phyloP scores from a whole-genome alignment of 1,140 invertebrate species.

The Augochlora pura region DNA sequence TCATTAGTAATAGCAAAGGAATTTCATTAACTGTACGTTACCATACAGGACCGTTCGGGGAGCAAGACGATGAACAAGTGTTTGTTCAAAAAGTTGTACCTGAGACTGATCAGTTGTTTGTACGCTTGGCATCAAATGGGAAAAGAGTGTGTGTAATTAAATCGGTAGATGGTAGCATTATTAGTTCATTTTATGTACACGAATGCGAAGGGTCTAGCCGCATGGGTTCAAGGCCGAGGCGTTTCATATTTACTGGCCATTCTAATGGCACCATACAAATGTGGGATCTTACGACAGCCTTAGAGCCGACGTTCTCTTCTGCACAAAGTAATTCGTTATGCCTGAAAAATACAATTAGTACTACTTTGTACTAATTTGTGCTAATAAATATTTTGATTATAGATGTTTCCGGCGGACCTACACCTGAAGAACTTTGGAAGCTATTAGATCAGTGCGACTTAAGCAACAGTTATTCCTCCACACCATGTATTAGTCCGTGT shows the following conservation, averaged over 20 bases:
- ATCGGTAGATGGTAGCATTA: conserved; percentile 96
- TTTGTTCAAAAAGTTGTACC: conserved; percentile 99
- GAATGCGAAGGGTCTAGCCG: conserved; percentile 97
- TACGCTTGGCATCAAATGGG: conserved; percentile 96
- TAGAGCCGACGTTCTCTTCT: conserved; percentile 89
- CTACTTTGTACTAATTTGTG: background rate
- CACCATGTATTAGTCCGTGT: conserved; percentile 92
- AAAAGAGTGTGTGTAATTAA: conserved; percentile 97
- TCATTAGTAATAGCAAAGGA: background rate
- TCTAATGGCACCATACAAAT: conserved; percentile 97
- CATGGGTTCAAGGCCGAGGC: conserved; percentile 93
- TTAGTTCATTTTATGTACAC: conserved; percentile 97
- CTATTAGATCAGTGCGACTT: conserved; percentile 96
- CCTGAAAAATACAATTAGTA: background rate
- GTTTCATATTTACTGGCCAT: conserved; percentile 97
- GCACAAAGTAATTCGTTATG: conserved; percentile 80
- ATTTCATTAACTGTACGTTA: conserved; percentile 1
- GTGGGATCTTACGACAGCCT: conserved; percentile 98
- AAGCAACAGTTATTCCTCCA: conserved; percentile 90
- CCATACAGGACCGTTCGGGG: conserved; percentile 93
- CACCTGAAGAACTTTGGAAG: conserved; percentile 92
- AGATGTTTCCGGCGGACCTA: conserved; percentile 89
- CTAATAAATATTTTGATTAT: conserved; percentile 52
- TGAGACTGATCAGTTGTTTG: conserved; percentile 96
- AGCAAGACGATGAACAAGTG: conserved; percentile 98